Evolutionary conservation across 2,797 vertebrate genomes (phyloP).

Genomic region (Danio albolineatus): DNA sequence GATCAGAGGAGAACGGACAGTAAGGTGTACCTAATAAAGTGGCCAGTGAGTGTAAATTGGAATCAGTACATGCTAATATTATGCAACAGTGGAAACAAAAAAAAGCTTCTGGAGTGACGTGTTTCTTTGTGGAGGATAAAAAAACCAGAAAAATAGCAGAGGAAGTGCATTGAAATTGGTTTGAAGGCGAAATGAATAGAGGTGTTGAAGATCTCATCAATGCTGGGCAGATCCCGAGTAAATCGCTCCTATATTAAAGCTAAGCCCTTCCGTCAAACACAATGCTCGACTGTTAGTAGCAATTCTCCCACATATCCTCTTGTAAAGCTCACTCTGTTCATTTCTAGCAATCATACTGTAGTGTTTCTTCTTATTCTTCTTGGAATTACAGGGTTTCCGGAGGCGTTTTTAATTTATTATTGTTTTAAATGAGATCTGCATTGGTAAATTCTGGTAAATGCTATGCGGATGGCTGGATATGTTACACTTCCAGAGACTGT

Average conservation of each 20-base stretch:
- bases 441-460: background rate
- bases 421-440: background rate
- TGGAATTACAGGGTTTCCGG: conserved; percentile 1
- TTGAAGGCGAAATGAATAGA: conserved; percentile 13
- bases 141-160: background rate
- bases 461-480: background rate
- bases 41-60: conserved; percentile 63
- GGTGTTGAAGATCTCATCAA: conserved; percentile 32
- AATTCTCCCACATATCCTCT: background rate
- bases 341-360: background rate
- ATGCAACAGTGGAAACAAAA: conserved; percentile 66
- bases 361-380: background rate
- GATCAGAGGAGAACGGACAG: no score
- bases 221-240: conserved; percentile 17
- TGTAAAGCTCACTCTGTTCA: conserved; percentile 21
- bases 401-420: background rate
- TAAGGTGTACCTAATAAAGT: no score
- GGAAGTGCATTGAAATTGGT: conserved; percentile 35
- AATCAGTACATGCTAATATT: conserved; percentile 83
- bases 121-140: conserved; percentile 56
- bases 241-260: conserved; percentile 23
- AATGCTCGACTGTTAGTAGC: conserved; percentile 14
- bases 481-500: background rate
- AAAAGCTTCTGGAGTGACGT: conserved; percentile 28
- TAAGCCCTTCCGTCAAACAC: conserved; percentile 24